A percentile compares a stretch with the other conserved stretches of the same genome.
phyloP scores from a whole-genome alignment of 2,888 invertebrate species.

The Calameuta idolon region DNA sequence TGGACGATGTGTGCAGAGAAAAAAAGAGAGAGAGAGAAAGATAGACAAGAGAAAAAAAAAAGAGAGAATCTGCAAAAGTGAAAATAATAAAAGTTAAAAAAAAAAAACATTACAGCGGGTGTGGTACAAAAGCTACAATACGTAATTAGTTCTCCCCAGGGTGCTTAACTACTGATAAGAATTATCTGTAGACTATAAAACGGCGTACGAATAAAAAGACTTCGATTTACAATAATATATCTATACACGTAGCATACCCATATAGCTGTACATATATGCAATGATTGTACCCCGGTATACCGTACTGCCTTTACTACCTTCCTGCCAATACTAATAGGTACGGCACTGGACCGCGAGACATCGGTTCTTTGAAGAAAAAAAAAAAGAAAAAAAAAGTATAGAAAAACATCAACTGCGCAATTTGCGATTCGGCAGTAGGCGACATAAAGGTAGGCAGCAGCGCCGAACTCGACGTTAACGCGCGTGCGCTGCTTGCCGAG shows the following conservation, averaged over 20 bases:
- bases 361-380: neutral
- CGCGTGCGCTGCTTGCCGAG: neutral
- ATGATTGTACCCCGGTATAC: neutral
- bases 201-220: neutral
- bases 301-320: neutral
- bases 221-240: neutral
- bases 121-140: neutral
- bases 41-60: neutral
- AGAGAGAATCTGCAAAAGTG: neutral
- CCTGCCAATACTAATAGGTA: neutral
- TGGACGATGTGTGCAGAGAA: neutral
- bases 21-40: neutral
- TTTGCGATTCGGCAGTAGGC: conserved; percentile 5
- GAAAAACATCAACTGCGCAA: conserved; percentile 11
- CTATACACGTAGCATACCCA: neutral
- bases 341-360: neutral
- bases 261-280: too few species aligned
- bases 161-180: neutral
- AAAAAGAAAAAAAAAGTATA: neutral
- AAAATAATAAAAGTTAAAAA: neutral
- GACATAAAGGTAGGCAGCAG: neutral
- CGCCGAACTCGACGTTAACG: neutral
- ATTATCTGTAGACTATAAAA: neutral
- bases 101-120: neutral
- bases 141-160: neutral